Base-by-base conservation (phyloP, 2,888 invertebrate genomes). In the Andrena praecox region DNA sequence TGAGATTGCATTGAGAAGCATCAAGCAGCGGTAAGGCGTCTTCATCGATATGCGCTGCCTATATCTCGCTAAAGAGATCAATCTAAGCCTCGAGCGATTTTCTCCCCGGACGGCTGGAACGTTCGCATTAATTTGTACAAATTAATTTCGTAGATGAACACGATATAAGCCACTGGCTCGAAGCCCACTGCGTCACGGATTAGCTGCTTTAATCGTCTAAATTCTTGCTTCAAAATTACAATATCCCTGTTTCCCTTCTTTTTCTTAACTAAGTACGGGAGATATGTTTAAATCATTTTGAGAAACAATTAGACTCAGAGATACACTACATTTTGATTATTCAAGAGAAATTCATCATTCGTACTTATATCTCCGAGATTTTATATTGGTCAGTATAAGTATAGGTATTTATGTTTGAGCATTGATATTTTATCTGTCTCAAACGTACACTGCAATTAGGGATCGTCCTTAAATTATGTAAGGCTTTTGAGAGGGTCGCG, bases 171-270 rank as follows among this genome's bases (percentile, higher is more conserved):
- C 62, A 70, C 71, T 66, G 80, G 33, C 68, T 71, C 76, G 75
- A 80, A 85, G 75, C 81, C 77, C 73, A 54, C 62, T 66, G 64
- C 77, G 70, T 80, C 68, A 76, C 72, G 85, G 85, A 90, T 91
- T 89, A 89, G 90, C 88, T 88, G 86, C 79, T 70, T 84, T 86
- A 87, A 88, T 89, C 85, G 86, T 80, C 82, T 84, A 81, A 84
- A 84, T 82, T 88, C 89, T 84, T 87, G 80, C 84, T 77, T 67
- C 77, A 76, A 86, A 72, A 78, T 74, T 81, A 42, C 66, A 75
- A 82, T 81, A 56, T 75, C 50, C 75, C 54, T 66, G 52, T 74
- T 64, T 48, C 20, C 20, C n/a, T 16, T 4, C 27, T 29, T 8
- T 42, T 29, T 29, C 12, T 1, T 16, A 27, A 27, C 27, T 16